Evolutionary conservation across 2,113 vertebrate species (phyloP).

Genomic region (Pangasianodon hypophthalmus): DNA sequence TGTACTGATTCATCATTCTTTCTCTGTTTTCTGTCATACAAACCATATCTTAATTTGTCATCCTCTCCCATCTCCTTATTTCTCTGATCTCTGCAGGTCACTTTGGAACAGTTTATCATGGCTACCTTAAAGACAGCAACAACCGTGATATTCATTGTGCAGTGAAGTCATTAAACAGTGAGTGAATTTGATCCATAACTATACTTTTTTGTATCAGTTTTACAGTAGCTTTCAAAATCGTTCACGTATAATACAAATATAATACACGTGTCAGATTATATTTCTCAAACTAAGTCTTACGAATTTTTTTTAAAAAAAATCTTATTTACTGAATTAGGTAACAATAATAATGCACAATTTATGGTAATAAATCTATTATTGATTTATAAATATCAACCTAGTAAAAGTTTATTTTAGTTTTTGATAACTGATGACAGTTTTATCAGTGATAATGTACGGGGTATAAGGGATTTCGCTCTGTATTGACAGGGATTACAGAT

Average conservation of each 20-base stretch:
- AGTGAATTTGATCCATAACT: slow-evolving; percentile 57
- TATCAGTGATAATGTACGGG: background rate
- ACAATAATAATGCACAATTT: background rate
- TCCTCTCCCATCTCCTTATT: background rate
- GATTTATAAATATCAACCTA: background rate
- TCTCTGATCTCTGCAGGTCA: slow-evolving; percentile 76
- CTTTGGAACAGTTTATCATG: slow-evolving; percentile 94
- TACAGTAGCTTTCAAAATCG: background rate
- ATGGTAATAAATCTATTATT: background rate
- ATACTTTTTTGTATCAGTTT: background rate
- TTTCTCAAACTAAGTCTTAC: background rate
- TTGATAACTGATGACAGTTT: background rate
- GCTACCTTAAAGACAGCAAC: slow-evolving; percentile 81
- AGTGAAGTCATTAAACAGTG: slow-evolving; percentile 90
- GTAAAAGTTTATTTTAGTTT: background rate
- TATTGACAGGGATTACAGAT: slow-evolving; percentile 84
- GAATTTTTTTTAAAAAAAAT: background rate
- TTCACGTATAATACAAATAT: background rate
- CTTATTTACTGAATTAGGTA: background rate
- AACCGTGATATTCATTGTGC: slow-evolving; percentile 86
- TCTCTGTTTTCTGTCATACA: background rate
- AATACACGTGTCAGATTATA: background rate
- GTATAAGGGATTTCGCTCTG: slow-evolving; percentile 6
- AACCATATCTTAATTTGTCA: background rate
- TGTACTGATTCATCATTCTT: background rate